Percentiles rank a stretch among this genome's conserved stretches.
Evolutionary conservation across 2,113 vertebrate genomes (phyloP).

Genomic region (Felis catus): DNA sequence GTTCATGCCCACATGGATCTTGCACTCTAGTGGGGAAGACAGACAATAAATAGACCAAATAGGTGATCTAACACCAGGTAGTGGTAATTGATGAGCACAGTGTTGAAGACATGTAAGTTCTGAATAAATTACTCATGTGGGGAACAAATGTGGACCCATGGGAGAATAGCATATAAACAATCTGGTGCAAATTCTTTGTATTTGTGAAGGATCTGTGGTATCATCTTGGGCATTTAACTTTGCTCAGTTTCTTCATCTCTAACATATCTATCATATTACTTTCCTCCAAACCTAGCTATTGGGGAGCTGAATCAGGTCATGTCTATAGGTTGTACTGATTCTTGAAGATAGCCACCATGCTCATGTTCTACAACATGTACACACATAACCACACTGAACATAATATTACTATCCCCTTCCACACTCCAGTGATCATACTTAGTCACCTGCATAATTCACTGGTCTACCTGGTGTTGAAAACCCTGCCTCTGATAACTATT

Average conservation of each 20-base stretch:
- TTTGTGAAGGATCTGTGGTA: not conserved
- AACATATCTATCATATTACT: not conserved
- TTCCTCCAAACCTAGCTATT: not conserved
- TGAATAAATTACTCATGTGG: slow-evolving; percentile 11
- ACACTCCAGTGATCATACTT: not conserved
- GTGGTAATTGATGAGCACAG: not conserved
- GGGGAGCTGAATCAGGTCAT: not conserved
- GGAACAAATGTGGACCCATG: not conserved
- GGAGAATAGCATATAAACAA: not conserved
- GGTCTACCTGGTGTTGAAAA: not conserved
- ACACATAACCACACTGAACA: not conserved
- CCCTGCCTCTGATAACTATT: slow-evolving; percentile 24
- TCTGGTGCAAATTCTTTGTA: not conserved
- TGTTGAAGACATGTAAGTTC: not conserved
- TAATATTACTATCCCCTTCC: not conserved
- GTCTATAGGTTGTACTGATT: not conserved
- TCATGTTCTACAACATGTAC: not conserved
- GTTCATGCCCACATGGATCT: not conserved
- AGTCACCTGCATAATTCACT: slow-evolving; percentile 44
- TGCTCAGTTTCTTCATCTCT: not conserved
- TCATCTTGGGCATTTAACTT: not conserved
- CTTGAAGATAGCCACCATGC: not conserved
- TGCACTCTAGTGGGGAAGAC: not conserved
- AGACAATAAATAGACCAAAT: not conserved
- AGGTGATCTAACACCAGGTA: not conserved